Evolutionary conservation across 2,888 invertebrate species (phyloP), one percentile per base, ranked within the genome.

Genomic region (Lagria hirta): DNA sequence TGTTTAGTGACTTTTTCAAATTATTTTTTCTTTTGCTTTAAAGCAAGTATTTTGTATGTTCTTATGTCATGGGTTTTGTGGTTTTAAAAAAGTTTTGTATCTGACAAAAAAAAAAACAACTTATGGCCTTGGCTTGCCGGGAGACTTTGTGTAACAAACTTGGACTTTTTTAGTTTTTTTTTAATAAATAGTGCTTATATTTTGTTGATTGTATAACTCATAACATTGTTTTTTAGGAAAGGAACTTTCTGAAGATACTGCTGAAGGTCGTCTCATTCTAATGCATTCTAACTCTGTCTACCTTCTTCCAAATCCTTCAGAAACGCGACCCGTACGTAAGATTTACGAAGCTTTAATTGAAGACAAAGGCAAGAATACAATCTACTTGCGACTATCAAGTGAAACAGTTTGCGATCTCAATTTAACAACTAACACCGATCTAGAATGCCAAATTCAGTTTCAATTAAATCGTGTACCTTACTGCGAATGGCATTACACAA

Each of bases 401-500:
- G 73, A 75, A 7, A 82, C 84, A 54, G 86, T 87, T 0, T 71
- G 76, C 11, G 79, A 79, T 12, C 74, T 87, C 54, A 69, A 73
- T 3, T 69, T 88, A 26, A 57, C 53, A 3, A 73, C 80, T 2
- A 84, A 86, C 47, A 79, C 78, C 0, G 81, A 81, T 45, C 73
- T 85, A 35, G 71, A 78, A 32, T 82, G 83, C 45, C 83, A 87
- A 65, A 83, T 90, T 38, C 88, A 88, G 64, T 90, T 90, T 64
- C 85, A 88, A 61, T 66, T 90, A 49, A 89, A 88, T 66, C 78
- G 90, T 24, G 74, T 88, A 48, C 84, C 87, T 0, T 84, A 88
- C 57, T 88, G 88, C 69, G 88, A 90, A 65, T 89, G 88, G 87
- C 89, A 88, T 63, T 80, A 82, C 64, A 87, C 88, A 0, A 80